Base-by-base conservation (phyloP, 2,888 invertebrate species). In the Lasioglossum figueresi region DNA sequence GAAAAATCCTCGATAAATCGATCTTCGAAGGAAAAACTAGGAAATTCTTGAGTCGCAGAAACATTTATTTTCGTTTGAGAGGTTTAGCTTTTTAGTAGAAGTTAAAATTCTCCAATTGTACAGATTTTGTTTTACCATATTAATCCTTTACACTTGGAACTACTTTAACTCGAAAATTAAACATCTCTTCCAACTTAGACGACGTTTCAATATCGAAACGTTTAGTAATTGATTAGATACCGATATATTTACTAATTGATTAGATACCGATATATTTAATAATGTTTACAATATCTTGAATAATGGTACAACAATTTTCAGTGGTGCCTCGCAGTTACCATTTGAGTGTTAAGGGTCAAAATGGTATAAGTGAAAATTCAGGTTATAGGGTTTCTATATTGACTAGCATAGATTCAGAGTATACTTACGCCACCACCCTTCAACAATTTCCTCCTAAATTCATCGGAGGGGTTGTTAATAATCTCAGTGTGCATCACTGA, bases 381-480 rank as follows among this genome's bases (percentile, higher is more conserved):
- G 19, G 6, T 48, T 45, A 45, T 45, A 5, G 45, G 16, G 4
- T 45, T 45, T 19, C 48, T 48, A 23, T 48, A 8, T 23, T 8
- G 2, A 23, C 23, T 0, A 16, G 16, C 31, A 6, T 1, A 63
- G 5, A n/a, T 63, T 31, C 31, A 31, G 1, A 1, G 52, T 14
- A 63, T 86, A 90, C 96, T 95, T 95, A 96, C 96, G 92, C 96
- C 99, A 85, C 99, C 99, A 82, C 98, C 99, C 95, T 97, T 98
- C 74, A 99, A 95, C 34, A 99, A 95, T 93, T 98, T 98, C 91
- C 97, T 97, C 84, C 97, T 96, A 95, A 99, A 99, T 80, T 99
- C 99, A 87, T 99, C 99, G 85, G 97, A 97, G 12, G 98, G 98
- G 93, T 97, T 97, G 92, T 96, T 96, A 94, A 99, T 98, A 76